Evolutionary conservation across 2,797 vertebrate species (phyloP).

Genomic region (Dendrocincla fuliginosa): DNA sequence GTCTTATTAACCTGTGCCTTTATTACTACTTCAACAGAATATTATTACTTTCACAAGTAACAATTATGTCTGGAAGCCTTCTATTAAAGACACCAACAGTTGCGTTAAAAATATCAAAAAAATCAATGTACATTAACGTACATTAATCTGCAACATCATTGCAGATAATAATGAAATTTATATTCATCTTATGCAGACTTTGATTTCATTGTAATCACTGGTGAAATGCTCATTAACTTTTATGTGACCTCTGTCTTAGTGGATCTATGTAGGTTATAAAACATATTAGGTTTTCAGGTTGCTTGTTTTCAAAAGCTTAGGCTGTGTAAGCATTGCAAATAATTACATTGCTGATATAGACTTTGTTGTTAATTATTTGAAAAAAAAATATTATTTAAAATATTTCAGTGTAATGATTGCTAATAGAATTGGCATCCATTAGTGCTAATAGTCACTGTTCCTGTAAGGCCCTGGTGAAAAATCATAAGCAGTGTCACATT

Average conservation of each 20-base stretch:
- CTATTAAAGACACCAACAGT: neutral
- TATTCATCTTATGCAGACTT: neutral
- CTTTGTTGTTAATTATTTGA: neutral
- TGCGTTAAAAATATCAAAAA: neutral
- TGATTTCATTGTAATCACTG: neutral
- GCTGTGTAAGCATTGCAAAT: neutral
- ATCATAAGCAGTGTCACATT: neutral
- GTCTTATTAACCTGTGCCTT: neutral
- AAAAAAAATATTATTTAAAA: neutral
- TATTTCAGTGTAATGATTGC: neutral
- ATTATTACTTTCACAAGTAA: neutral
- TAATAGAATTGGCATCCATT: neutral
- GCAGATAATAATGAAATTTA: neutral
- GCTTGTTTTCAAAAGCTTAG: neutral
- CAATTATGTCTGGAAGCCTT: neutral
- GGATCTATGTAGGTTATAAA: neutral
- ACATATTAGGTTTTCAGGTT: neutral
- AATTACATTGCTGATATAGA: neutral
- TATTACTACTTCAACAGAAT: neutral
- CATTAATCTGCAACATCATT: neutral
- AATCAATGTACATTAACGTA: neutral
- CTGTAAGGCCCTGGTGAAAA: neutral
- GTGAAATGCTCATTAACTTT: neutral
- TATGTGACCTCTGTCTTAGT: neutral
- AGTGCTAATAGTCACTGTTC: neutral